These are phyloP conservation scores for Mellilla xanthometata DNA, from an alignment of 2,888 invertebrate species.

Conservation along the genomic window DNA sequence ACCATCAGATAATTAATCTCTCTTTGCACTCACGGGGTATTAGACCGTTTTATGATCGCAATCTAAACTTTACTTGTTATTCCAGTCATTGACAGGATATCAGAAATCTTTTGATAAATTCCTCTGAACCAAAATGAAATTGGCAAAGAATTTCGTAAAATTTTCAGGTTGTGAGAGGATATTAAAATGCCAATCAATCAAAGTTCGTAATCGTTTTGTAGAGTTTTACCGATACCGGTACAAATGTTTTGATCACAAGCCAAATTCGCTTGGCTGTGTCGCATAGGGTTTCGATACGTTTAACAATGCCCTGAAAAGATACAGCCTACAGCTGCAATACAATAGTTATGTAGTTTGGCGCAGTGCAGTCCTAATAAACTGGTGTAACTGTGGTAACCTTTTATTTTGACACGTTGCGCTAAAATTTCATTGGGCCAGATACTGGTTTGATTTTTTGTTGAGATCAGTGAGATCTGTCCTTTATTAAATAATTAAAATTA, in stretches of 20 bases:
- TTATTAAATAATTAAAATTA: too few species aligned
- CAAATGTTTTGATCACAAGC: constrained; percentile 33
- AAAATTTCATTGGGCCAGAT: constrained; percentile 7
- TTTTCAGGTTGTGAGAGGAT: constrained; percentile 30
- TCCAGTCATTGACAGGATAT: constrained; percentile 25
- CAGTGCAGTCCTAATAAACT: constrained; percentile 36
- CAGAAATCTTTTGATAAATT: constrained; percentile 32
- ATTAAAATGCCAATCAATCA: constrained; percentile 35
- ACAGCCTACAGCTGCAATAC: neutral
- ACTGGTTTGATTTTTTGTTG: constrained; percentile 2
- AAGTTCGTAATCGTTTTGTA: constrained; percentile 25
- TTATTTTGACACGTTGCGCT: constrained; percentile 22
- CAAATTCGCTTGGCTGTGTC: constrained; percentile 28
- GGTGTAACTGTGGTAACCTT: constrained; percentile 20
- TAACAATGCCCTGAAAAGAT: constrained; percentile 22
- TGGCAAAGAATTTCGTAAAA: constrained; percentile 25
- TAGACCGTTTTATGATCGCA: constrained; percentile 31
- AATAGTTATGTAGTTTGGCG: constrained; percentile 26
- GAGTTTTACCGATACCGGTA: constrained; percentile 18
- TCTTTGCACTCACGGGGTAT: constrained; percentile 21
- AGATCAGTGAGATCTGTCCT: too few species aligned
- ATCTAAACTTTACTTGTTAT: constrained; percentile 35
- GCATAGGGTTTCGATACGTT: constrained; percentile 29
- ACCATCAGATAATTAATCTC: constrained; percentile 22
- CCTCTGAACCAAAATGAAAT: constrained; percentile 24